phyloP scores from a whole-genome alignment of 92 coral and sea anemone genomes.

The Isaurus tuberculatus region DNA sequence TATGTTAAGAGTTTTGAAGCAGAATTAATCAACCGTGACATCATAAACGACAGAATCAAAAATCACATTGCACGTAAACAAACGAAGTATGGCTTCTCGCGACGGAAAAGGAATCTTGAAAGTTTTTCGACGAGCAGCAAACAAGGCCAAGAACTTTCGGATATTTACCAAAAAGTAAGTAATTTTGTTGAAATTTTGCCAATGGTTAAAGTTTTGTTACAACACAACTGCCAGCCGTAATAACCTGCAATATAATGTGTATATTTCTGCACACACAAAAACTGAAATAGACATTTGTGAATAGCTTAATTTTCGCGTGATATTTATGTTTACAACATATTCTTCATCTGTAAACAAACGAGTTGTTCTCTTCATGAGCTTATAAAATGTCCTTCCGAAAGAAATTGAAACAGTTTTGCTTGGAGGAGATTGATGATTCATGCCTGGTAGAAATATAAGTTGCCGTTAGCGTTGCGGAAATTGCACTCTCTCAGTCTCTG shows the following conservation, averaged over 20 bases:
- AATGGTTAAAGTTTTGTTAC: neutral
- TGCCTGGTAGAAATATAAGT: neutral
- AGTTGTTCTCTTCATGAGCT: slow-evolving; percentile 1
- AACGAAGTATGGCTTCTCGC: slow-evolving; percentile 57
- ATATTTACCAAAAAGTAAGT: slow-evolving; percentile 82
- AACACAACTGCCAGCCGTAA: neutral
- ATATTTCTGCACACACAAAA: neutral
- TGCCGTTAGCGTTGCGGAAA: neutral
- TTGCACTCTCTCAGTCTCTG: neutral
- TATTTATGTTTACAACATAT: neutral
- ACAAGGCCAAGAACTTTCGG: slow-evolving; percentile 84
- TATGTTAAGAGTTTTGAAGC: slow-evolving; percentile 27
- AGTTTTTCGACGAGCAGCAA: slow-evolving; percentile 84
- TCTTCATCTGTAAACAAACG: slow-evolving; percentile 23
- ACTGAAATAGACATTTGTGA: neutral
- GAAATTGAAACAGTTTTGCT: neutral
- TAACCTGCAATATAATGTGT: neutral
- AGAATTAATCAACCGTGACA: slow-evolving; percentile 21
- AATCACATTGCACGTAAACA: slow-evolving; percentile 1
- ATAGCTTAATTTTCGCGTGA: neutral
- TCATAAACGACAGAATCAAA: neutral
- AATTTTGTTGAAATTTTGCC: neutral
- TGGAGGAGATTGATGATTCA: neutral
- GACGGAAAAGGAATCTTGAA: slow-evolving; percentile 62
- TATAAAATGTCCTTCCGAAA: slow-evolving; percentile 11